These are phyloP conservation scores for Gulo gulo DNA, from an alignment of 2,113 vertebrate species.

Conservation along the genomic window DNA sequence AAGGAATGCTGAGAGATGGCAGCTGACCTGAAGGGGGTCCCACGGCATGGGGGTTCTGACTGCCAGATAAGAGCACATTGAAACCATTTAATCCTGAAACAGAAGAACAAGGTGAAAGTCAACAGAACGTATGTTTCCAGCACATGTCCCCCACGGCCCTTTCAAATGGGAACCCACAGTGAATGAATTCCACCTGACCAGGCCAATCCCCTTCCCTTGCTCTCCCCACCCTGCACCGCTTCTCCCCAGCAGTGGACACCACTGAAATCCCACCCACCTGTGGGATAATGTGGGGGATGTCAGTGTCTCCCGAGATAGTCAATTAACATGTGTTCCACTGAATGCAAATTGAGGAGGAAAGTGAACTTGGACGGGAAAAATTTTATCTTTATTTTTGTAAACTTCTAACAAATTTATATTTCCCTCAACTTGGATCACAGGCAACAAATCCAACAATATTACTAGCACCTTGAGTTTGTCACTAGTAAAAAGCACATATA, in stretches of 20 bases:
- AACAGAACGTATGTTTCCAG: background rate
- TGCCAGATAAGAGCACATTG: slow-evolving; percentile 89
- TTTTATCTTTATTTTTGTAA: background rate
- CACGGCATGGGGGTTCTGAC: slow-evolving; percentile 77
- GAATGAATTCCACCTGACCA: too few relatives aligned
- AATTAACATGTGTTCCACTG: background rate
- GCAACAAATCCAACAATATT: background rate
- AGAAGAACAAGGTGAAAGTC: slow-evolving; percentile 51
- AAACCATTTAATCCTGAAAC: slow-evolving; percentile 84
- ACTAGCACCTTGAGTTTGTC: background rate
- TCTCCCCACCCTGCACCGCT: rapidly evolving
- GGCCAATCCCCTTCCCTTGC: background rate
- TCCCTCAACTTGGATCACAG: background rate
- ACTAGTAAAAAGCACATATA: background rate
- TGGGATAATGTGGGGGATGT: background rate
- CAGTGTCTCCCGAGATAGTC: background rate
- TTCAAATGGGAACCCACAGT: background rate
- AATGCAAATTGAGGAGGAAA: background rate
- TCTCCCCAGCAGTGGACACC: rapidly evolving
- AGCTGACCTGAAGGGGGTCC: slow-evolving; percentile 78
- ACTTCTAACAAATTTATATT: background rate
- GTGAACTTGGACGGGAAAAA: background rate
- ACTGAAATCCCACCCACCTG: rapidly evolving
- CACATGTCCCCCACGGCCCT: rapidly evolving
- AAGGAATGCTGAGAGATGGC: slow-evolving; percentile 88